A percentile compares a stretch with the other conserved stretches of the same genome.
Conservation (phyloP, 2,797 vertebrate genomes). For the Thamnophis elegans region DNA sequence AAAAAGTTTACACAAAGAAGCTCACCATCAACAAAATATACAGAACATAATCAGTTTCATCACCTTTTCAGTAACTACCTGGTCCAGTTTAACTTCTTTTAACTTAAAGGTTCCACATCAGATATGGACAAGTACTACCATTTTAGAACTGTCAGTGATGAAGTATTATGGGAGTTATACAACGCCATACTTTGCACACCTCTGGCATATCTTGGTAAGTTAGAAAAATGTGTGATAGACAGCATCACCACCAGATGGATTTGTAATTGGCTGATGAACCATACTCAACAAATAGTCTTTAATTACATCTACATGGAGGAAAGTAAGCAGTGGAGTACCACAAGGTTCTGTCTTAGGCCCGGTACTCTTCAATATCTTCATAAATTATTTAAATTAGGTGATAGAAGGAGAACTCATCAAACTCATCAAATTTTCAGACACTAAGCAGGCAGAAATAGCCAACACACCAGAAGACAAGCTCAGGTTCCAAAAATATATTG, state of each 20-base stretch:
- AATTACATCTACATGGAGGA: background rate
- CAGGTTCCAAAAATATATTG: too few relatives aligned
- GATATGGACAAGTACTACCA: background rate
- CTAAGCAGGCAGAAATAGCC: too few relatives aligned
- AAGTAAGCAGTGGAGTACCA: background rate
- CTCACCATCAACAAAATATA: background rate
- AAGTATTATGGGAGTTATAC: background rate
- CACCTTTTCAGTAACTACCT: background rate
- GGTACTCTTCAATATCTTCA: too few relatives aligned
- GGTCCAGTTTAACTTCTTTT: background rate
- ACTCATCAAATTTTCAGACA: too few relatives aligned
- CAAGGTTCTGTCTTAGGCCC: too few relatives aligned
- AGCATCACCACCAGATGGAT: background rate
- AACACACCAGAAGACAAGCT: too few relatives aligned
- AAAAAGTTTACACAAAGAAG: background rate
- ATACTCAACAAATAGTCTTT: background rate
- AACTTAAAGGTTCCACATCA: background rate
- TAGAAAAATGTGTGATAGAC: background rate
- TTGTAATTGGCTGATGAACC: background rate
- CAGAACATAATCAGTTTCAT: background rate
- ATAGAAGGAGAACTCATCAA: too few relatives aligned
- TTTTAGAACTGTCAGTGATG: background rate
- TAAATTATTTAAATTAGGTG: too few relatives aligned
- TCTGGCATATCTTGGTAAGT: background rate
- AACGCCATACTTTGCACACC: background rate